These are phyloP conservation scores for Porites divaricata DNA, from an alignment of 92 coral and sea anemone species.

Conservation along the genomic window DNA sequence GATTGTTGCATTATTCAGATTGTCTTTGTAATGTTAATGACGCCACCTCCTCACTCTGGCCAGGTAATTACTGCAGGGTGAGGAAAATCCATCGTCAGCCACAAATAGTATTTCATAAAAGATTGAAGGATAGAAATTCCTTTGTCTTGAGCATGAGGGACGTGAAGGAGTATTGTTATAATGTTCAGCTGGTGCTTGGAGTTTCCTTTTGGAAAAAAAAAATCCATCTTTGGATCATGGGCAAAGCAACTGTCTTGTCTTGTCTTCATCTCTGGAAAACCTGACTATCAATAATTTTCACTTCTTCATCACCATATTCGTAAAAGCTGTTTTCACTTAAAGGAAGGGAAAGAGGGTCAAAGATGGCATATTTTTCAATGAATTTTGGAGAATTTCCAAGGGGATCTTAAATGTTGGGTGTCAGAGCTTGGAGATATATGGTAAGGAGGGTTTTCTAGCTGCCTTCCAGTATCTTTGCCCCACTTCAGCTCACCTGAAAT, in stretches of 20 bases:
- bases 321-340: slow-evolving; percentile 19
- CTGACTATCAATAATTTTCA: slow-evolving; percentile 11
- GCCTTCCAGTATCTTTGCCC: too few species aligned
- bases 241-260: slow-evolving; percentile 24
- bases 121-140: slow-evolving; percentile 31
- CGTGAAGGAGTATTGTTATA: slow-evolving; percentile 24
- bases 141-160: slow-evolving; percentile 17
- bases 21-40: slow-evolving; percentile 24
- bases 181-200: slow-evolving; percentile 20
- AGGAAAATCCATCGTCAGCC: slow-evolving; percentile 26
- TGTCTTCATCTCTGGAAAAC: slow-evolving; percentile 15
- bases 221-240: slow-evolving; percentile 18
- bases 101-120: slow-evolving; percentile 22
- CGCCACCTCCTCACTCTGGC: slow-evolving; percentile 36
- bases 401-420: slow-evolving; percentile 25
- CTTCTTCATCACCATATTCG: slow-evolving; percentile 20
- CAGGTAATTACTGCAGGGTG: slow-evolving; percentile 28
- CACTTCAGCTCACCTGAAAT: too few species aligned
- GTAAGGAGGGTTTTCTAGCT: too few species aligned
- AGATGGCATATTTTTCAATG: slow-evolving; percentile 32
- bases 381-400: slow-evolving; percentile 27
- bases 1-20: too few species aligned
- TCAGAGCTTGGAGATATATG: too few species aligned
- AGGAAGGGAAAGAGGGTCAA: slow-evolving; percentile 18
- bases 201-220: slow-evolving; percentile 16